Percentiles rank a stretch among this genome's conserved stretches.
Conservation (phyloP, 2,797 vertebrate genomes). For the Tokudaia muenninki region DNA sequence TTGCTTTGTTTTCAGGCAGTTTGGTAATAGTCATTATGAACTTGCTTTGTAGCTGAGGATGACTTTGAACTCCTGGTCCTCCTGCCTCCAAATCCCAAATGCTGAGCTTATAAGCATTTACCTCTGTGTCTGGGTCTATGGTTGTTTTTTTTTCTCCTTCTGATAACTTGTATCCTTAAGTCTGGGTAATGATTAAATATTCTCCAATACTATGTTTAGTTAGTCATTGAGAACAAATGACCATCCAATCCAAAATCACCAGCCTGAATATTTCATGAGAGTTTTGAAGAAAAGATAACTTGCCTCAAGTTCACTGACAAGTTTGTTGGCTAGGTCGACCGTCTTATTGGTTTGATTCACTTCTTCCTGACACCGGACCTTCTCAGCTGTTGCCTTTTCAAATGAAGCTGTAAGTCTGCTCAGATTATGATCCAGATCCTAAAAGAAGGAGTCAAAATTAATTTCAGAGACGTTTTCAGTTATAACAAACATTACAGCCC, state of each 20-base stretch:
- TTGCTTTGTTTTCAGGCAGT: background rate
- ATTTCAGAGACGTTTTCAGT: background rate
- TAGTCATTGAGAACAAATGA: background rate
- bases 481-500: background rate
- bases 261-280: background rate
- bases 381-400: slow-evolving; percentile 90
- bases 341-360: slow-evolving; percentile 90
- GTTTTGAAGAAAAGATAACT: slow-evolving; percentile 66
- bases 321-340: slow-evolving; percentile 90
- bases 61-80: background rate
- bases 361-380: slow-evolving; percentile 91
- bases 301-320: slow-evolving; percentile 92
- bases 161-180: background rate
- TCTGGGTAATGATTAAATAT: background rate
- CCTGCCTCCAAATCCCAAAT: background rate
- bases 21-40: background rate
- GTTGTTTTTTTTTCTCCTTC: slow-evolving; percentile 24
- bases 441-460: background rate
- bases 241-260: background rate
- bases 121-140: background rate
- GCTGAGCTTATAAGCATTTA: background rate
- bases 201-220: background rate
- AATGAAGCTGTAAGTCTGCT: slow-evolving; percentile 90
- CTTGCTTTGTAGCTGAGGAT: background rate
- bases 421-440: slow-evolving; percentile 92